Percentiles rank a stretch among this genome's conserved stretches.
Conservation (phyloP, 2,888 invertebrate genomes). For the Polydrusus tereticollis region DNA sequence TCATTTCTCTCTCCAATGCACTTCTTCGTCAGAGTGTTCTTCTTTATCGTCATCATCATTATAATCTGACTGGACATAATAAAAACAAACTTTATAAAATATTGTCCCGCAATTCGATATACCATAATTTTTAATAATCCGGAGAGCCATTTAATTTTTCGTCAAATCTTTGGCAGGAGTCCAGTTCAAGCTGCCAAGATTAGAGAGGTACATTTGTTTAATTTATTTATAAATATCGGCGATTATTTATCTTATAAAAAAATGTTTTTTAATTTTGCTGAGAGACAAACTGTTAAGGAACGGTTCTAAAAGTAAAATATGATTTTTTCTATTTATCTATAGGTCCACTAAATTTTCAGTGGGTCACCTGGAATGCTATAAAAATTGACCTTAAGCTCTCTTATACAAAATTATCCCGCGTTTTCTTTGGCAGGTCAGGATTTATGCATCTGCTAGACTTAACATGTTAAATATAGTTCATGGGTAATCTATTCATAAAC, state of each 20-base stretch:
- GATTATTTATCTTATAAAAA: neutral
- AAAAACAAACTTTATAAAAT: conserved; percentile 3
- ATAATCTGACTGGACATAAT: too few relatives aligned
- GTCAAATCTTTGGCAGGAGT: neutral
- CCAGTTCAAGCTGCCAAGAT: neutral
- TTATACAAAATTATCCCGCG: neutral
- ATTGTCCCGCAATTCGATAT: neutral
- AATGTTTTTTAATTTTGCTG: neutral
- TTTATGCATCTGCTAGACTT: neutral
- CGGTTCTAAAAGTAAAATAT: too few relatives aligned
- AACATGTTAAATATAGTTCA: neutral
- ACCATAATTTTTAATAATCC: neutral
- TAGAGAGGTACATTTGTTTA: neutral
- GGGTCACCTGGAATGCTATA: too few relatives aligned
- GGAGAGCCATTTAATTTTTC: conserved; percentile 9
- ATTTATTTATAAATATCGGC: conserved; percentile 5
- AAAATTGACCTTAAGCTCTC: neutral
- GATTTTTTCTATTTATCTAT: too few relatives aligned
- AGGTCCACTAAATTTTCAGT: too few relatives aligned
- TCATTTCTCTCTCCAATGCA: too few relatives aligned
- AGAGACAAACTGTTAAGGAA: too few relatives aligned
- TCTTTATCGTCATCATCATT: too few relatives aligned
- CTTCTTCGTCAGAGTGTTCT: too few relatives aligned
- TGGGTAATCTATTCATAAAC: neutral
- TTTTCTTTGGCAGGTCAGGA: neutral